phyloP scores from a whole-genome alignment of 2,797 vertebrate genomes.

The Valencia hispanica region DNA sequence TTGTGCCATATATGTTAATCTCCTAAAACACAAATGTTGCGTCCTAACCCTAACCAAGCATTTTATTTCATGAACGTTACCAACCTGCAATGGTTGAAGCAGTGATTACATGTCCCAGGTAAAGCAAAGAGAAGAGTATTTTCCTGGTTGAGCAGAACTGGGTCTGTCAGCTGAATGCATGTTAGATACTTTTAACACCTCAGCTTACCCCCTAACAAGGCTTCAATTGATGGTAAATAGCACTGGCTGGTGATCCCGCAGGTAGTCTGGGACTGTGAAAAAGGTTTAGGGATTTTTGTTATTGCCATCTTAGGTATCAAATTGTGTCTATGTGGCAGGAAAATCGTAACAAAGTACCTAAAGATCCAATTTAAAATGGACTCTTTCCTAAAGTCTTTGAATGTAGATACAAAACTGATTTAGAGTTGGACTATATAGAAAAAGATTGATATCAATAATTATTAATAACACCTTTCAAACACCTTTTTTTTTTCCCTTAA shows the following conservation, averaged over 20 bases:
- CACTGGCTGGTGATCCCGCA: background rate
- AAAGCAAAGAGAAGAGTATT: background rate
- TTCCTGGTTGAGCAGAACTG: background rate
- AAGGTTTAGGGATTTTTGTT: background rate
- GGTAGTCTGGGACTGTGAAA: background rate
- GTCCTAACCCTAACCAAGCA: background rate
- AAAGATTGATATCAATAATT: too few species aligned
- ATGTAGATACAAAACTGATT: background rate
- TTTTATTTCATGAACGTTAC: background rate
- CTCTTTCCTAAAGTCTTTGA: background rate
- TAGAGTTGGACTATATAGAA: too few species aligned
- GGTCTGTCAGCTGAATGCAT: background rate
- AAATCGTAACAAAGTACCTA: background rate
- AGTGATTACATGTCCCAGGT: background rate
- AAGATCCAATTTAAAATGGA: slow-evolving; percentile 1
- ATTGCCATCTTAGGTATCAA: background rate
- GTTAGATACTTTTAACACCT: background rate
- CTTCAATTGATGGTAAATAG: slow-evolving; percentile 7
- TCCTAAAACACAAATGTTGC: background rate
- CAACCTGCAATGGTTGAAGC: background rate
- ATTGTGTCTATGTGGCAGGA: background rate
- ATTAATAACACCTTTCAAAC: too few species aligned
- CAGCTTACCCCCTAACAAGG: background rate
- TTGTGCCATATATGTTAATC: background rate
- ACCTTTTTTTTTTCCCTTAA: too few species aligned